Evolutionary conservation across 2,888 invertebrate species (phyloP), one percentile per base, ranked within the genome.

Genomic region (Eudemis profundana): DNA sequence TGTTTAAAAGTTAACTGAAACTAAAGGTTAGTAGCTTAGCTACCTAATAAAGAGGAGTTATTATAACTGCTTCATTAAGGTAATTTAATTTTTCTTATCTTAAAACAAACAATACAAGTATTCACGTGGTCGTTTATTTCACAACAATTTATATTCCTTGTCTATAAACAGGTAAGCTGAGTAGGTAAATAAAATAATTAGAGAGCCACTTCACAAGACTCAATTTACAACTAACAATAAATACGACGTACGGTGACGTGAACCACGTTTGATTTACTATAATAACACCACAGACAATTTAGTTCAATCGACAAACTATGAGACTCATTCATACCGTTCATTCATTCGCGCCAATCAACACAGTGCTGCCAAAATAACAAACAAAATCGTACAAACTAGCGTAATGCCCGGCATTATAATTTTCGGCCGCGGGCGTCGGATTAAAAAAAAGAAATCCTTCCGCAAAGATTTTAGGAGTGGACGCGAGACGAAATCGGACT

Each of bases 401-500:
- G 66, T 65, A 75, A 75, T 72, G 70, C 68, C 77, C 74, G 78
- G 80, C 81, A 84, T 83, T 84, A 83, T 85, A 85, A 86, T 87
- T 84, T 84, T 82, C 44, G 42, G 75, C 77, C 76, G 75, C 78
- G 80, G 81, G 83, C 79, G 79, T 79, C 76, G 75, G 77, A 79
- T 78, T 78, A 72, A 77, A 80, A 82, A 86, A 85, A 86, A 87
- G 5, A 78, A 83, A 86, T 86, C 88, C 87, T 87, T 89, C 89
- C 87, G 87, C 84, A 89, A n/a, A n/a, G 89, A 89, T 90, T 90
- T 90, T 89, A 89, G 90, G 87, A 90, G 89, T 89, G 89, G 86
- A 87, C 89, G 81, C 78, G 78, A 79, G 86, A 89, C 87, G 82
- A 86, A 90, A 89, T 89, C 86, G 82, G 85, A 88, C 84, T 87